Percentiles rank a stretch among this genome's conserved stretches.
Conservation (phyloP, 1,140 invertebrate species). For the Pectinophora gossypiella region DNA sequence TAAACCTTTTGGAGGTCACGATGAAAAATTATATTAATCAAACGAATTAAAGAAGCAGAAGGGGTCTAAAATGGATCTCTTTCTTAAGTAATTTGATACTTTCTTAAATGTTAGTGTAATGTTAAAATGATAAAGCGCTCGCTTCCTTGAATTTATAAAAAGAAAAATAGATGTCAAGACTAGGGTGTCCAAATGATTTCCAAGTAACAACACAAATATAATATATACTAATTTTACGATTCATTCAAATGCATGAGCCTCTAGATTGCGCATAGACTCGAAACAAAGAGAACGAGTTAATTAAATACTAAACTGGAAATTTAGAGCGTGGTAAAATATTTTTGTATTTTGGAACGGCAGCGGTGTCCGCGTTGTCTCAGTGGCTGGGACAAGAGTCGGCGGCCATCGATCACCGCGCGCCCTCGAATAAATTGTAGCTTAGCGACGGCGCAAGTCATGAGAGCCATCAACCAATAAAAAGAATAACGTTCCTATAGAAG, state of each 20-base stretch:
- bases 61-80: neutral
- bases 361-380: conserved; percentile 42
- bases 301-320: conserved; percentile 27
- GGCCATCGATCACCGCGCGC: conserved; percentile 59
- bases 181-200: conserved; percentile 32
- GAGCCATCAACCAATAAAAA: no score
- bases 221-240: no score
- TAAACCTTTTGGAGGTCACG: neutral
- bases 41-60: neutral
- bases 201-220: conserved; percentile 2
- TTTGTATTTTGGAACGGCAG: conserved; percentile 44
- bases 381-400: conserved; percentile 33
- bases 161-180: neutral
- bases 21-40: neutral
- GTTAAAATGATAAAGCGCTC: neutral
- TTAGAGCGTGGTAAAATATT: conserved; percentile 29
- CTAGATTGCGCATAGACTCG: neutral
- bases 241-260: no score
- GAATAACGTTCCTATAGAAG: no score
- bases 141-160: neutral
- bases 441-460: conserved; percentile 24
- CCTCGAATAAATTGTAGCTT: conserved; percentile 56
- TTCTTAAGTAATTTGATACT: neutral
- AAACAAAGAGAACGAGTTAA: conserved; percentile 16
- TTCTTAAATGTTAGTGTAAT: neutral